Base-by-base conservation (phyloP, 2,113 vertebrate species). In the Raja brachyura region DNA sequence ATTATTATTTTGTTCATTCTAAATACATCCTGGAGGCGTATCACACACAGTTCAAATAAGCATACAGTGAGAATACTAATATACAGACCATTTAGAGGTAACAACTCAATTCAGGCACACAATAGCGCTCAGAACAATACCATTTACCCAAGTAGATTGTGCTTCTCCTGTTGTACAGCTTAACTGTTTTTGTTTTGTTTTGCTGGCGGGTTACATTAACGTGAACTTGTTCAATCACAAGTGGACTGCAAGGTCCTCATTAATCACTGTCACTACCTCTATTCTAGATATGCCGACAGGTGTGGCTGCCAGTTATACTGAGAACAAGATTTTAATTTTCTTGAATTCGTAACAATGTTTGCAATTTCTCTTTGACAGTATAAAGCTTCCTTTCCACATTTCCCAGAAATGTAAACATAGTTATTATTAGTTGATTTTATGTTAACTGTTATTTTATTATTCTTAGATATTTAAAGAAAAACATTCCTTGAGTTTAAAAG, bases 11-110 rank as follows among this genome's bases (percentile, higher is more conserved):
- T 63, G 39, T 10, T 73, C 4, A 70, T 92, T 63, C 33, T 25
- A 28, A 92, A 73, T 73, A 74, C 68, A 68, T 54, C 68, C 33
- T 92, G 90, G 90, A 73, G 90, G 68, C 33, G 25, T 39, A 92
- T 28, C 73, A 54, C 10, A 33, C 31, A 48, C 39, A 54, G 68
- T 73, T 73, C 39, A 92, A 92, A 70, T 22, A 14, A 92, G 68
- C 90, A 73, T 54, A 10, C 70, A 73, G 33, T 92, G 68, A 92
- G 33, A 92, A 92, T 92, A 39, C 66, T 73, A 92, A 54, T 54
- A 48, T 54, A 54, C 68, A 74, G 3, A 73, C 66, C 33, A 48
- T 28, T 73, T 54, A 73, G 68, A 9, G 59, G 66, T 8, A 73
- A 54, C 66, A 92, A 33, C 68, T 74, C 33, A 39, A 92, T 33